Base-by-base conservation (phyloP, 2,888 invertebrate species). In the Acronicta psi region DNA sequence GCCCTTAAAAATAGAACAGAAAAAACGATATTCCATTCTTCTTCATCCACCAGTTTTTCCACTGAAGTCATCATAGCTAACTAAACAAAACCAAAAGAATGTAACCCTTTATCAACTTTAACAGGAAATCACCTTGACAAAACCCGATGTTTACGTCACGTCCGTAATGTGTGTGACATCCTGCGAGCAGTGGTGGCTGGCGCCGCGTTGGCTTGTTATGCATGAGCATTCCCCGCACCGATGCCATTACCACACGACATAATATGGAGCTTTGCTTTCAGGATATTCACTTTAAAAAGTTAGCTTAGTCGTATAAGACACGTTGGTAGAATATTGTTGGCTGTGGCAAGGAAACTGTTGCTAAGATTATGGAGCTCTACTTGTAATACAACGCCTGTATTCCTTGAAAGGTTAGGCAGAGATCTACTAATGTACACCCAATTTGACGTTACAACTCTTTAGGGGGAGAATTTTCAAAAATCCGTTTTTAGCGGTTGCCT, bases 131-230 rank as follows among this genome's bases (percentile, higher is more conserved):
- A 40, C 16, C 17, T 23, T 23, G 40, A 60, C 36, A 31, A 62
- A 36, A 37, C 23, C 43, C 10, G 11, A 47, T 51, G 36, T 55
- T 42, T 51, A 44, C 41, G 20, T 66, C 49, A 45, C 64, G 23
- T 46, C 11, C 11, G 2, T 62, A 65, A 69, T 51, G 46, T 43
- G 43, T 37, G 43, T 56, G 31, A 37, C 50, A 41, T 54, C 46
- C 54, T 54, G 36, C 5, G 17, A 54, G 42, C 56, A 41, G 16
- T 7, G 29, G 34, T 11, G 14, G 41, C 37, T 23, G 70, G 52
- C 65, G 64, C 59, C 71, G 49, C 13, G 5, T 65, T 42, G 59
- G 53, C 59, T 58, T 56, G 69, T 56, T 62, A 69, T 57, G 41
- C 51, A 56, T 49, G 36, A 70, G 13, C 65, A 44, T 62, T 56